Evolutionary conservation across 2,113 vertebrate genomes (phyloP).

Genomic region (Chamaetylas fuelleborni): DNA sequence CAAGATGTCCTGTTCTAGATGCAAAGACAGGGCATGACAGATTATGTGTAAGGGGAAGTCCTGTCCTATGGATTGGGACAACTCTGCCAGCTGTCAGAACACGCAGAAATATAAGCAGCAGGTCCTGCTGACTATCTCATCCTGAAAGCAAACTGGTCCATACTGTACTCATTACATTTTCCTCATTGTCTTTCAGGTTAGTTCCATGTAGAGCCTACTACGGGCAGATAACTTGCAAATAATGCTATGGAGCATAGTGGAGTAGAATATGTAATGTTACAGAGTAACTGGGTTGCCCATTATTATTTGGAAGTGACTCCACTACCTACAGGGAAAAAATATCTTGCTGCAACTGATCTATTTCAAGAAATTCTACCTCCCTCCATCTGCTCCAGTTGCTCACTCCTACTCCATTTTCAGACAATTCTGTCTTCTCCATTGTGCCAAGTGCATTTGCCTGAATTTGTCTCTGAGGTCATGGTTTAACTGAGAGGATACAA

Average conservation of each 20-base stretch:
- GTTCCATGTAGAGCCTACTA: neutral
- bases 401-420: conserved; percentile 5
- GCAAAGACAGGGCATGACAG: neutral
- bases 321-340: neutral
- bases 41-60: neutral
- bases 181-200: neutral
- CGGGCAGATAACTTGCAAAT: neutral
- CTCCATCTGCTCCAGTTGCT: conserved; percentile 8
- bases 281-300: neutral
- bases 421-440: neutral
- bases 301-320: neutral
- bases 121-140: neutral
- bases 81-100: neutral
- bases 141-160: neutral
- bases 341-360: neutral
- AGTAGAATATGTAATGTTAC: neutral
- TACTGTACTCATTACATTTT: neutral
- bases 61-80: neutral
- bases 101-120: neutral
- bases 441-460: neutral
- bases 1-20: neutral
- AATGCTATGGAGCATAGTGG: neutral
- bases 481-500: neutral
- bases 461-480: neutral
- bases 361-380: conserved; percentile 17